Percentiles rank a stretch among this genome's conserved stretches.
Evolutionary conservation across 2,888 invertebrate species (phyloP).

Genomic region (Caenorhabditis wallacei): DNA sequence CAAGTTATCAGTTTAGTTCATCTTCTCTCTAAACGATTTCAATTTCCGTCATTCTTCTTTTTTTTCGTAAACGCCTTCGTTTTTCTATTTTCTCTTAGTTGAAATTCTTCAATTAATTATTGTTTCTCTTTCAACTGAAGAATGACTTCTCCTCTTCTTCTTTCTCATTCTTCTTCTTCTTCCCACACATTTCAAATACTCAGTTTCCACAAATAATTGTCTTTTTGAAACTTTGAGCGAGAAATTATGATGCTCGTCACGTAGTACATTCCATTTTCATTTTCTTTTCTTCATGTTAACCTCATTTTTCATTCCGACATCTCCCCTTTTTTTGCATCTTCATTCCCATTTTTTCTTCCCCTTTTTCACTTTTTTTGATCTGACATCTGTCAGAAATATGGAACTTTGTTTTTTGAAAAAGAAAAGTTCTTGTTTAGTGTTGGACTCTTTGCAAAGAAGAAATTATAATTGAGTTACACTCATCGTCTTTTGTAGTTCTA

Average conservation of each 20-base stretch:
- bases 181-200: neutral
- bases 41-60: constrained; percentile 41
- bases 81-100: constrained; percentile 14
- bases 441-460: no score
- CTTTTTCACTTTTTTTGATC: constrained; percentile 2
- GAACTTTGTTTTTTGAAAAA: neutral
- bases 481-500: no score
- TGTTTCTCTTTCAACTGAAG: constrained; percentile 31
- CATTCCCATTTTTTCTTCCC: neutral
- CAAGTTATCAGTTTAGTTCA: constrained; percentile 31
- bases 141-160: constrained; percentile 18
- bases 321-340: constrained; percentile 9
- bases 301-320: constrained; percentile 48
- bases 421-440: neutral
- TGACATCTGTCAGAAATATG: constrained; percentile 1
- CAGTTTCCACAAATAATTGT: constrained; percentile 20
- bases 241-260: constrained; percentile 54
- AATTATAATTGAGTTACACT: no score
- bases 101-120: constrained; percentile 41
- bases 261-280: constrained; percentile 31
- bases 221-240: constrained; percentile 19
- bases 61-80: constrained; percentile 6
- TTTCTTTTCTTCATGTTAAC: constrained; percentile 27
- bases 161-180: constrained; percentile 22
- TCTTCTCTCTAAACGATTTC: constrained; percentile 21